Conservation (phyloP, 2,113 vertebrate genomes). For the Melozone crissalis region DNA sequence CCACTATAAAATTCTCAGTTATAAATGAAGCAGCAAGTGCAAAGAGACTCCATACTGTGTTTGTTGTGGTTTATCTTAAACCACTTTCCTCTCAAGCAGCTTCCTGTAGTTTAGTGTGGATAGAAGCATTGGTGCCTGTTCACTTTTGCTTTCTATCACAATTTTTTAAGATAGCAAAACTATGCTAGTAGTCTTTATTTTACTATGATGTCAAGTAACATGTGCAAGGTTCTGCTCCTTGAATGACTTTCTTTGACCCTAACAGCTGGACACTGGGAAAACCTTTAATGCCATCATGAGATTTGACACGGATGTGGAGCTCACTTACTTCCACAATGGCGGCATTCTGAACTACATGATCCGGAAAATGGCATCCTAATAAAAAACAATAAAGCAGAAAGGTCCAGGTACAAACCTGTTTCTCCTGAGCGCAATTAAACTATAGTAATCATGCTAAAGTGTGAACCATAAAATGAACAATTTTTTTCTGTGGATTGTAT, state of each 20-base stretch:
- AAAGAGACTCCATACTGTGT: not conserved
- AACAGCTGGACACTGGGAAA: constrained; percentile 89
- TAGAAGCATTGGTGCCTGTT: not conserved
- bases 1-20: not conserved
- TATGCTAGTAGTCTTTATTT: not conserved
- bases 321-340: constrained; percentile 89
- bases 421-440: not conserved
- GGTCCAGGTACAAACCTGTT: not conserved
- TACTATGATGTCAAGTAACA: not conserved
- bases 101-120: not conserved
- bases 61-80: not conserved
- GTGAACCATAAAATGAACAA: not conserved
- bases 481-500: not conserved
- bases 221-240: not conserved
- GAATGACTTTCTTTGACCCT: not conserved
- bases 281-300: constrained; percentile 87
- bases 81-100: not conserved
- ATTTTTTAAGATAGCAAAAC: not conserved
- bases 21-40: not conserved
- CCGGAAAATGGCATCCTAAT: constrained; percentile 86
- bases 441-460: not conserved
- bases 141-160: not conserved
- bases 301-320: constrained; percentile 95
- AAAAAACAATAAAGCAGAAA: not conserved
- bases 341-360: constrained; percentile 99